Conservation (phyloP, 2,888 invertebrate genomes). For the Cheilosia vulpina region DNA sequence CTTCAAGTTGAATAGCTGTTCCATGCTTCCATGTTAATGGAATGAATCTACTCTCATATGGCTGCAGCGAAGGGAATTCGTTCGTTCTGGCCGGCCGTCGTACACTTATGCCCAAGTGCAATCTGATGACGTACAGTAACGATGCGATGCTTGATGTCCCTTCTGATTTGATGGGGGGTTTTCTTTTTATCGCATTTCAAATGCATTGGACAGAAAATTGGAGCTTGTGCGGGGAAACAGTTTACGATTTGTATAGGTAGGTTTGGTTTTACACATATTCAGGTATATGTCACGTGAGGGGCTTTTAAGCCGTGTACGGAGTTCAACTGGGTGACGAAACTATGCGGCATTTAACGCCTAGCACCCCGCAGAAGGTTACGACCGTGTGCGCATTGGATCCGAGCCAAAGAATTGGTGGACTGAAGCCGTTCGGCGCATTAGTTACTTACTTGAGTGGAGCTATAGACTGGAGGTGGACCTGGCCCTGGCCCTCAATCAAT, state of each 20-base stretch:
- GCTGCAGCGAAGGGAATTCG: slow-evolving; percentile 16
- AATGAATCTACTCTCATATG: slow-evolving; percentile 18
- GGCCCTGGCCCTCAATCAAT: not conserved
- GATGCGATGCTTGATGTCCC: slow-evolving; percentile 29
- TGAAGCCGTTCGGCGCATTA: not conserved
- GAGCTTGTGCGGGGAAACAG: not conserved
- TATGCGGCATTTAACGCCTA: too few relatives aligned
- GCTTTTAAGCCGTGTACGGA: too few relatives aligned
- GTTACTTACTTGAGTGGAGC: not conserved
- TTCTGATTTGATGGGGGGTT: slow-evolving; percentile 25
- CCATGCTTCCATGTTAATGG: slow-evolving; percentile 36
- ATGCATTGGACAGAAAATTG: not conserved
- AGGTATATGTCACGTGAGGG: fast-evolving
- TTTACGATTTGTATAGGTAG: too few relatives aligned
- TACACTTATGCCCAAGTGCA: slow-evolving; percentile 31
- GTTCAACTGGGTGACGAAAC: too few relatives aligned
- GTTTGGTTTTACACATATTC: too few relatives aligned
- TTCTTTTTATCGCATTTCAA: not conserved
- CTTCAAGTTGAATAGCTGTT: slow-evolving; percentile 33
- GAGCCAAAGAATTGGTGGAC: too few relatives aligned
- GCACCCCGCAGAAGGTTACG: too few relatives aligned
- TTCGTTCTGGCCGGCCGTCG: slow-evolving; percentile 7
- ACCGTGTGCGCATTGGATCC: too few relatives aligned
- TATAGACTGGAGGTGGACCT: not conserved
- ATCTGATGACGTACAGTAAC: slow-evolving; percentile 18